A percentile compares a stretch with the other conserved stretches of the same genome.
These are phyloP conservation scores for Oceanodroma leucorhoa DNA, from an alignment of 2,797 vertebrate species.

Conservation along the genomic window DNA sequence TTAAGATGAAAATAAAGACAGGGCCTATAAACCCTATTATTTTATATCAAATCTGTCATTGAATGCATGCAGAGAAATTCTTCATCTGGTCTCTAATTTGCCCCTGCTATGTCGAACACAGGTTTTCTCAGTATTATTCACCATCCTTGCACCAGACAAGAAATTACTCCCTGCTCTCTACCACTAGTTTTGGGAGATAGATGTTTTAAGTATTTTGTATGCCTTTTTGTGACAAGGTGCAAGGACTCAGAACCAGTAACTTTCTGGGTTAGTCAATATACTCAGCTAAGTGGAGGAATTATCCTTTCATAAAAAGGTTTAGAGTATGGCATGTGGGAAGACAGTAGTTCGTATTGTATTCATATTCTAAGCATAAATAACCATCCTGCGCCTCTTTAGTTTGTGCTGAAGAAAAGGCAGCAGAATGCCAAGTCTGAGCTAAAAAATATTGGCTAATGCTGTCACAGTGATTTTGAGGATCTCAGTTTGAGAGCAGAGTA, in stretches of 20 bases:
- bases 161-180: background rate
- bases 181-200: background rate
- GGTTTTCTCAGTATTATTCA: background rate
- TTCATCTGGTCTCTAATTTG: background rate
- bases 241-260: background rate
- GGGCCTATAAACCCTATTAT: background rate
- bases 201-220: background rate
- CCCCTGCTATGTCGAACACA: background rate
- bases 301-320: background rate
- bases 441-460: background rate
- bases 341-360: background rate
- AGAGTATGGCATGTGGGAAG: background rate
- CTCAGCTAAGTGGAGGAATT: background rate
- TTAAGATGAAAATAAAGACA: background rate
- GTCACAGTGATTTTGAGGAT: background rate
- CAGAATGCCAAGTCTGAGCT: background rate
- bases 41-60: background rate
- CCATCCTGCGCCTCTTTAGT: background rate
- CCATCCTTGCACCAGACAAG: background rate
- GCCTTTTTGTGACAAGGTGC: background rate
- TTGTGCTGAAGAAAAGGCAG: background rate
- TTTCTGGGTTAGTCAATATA: background rate
- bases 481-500: background rate
- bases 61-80: background rate
- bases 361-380: background rate